Evolutionary conservation across 2,888 invertebrate genomes (phyloP).

Genomic region (Liodrosophila aerea): DNA sequence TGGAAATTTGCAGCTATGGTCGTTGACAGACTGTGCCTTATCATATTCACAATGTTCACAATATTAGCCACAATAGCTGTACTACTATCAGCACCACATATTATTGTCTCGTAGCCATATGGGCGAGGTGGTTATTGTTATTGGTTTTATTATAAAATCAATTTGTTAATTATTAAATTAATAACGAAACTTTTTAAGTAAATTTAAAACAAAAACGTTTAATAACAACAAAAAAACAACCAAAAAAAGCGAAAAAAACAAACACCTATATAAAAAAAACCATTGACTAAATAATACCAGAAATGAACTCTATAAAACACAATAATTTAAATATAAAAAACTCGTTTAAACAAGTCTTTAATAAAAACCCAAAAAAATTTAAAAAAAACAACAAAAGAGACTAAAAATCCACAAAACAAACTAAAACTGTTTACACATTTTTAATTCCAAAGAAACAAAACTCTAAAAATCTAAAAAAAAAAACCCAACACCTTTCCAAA

Average conservation of each 20-base stretch:
- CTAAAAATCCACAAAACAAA: conserved; percentile 41
- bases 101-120: conserved; percentile 84
- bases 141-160: conserved; percentile 84
- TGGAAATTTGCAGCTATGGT: conserved; percentile 99
- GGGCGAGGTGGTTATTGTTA: conserved; percentile 84
- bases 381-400: conserved; percentile 42
- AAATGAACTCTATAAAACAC: conserved; percentile 47
- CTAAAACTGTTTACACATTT: conserved; percentile 59
- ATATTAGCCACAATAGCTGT: conserved; percentile 98
- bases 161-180: conserved; percentile 84
- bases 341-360: conserved; percentile 57
- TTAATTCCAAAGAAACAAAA: conserved; percentile 52
- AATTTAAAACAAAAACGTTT: conserved; percentile 67
- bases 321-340: conserved; percentile 64
- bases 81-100: conserved; percentile 97
- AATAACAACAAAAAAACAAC: conserved; percentile 59
- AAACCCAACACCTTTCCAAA: conserved; percentile 20
- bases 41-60: conserved; percentile 99
- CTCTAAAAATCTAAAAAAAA: conserved; percentile 28
- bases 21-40: conserved; percentile 99
- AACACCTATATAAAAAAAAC: conserved; percentile 60
- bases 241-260: conserved; percentile 65
- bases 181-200: conserved; percentile 83
- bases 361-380: conserved; percentile 35
- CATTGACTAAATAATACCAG: conserved; percentile 66